phyloP scores from a whole-genome alignment of 2,113 vertebrate genomes.

The Petrocephalus zakoni region DNA sequence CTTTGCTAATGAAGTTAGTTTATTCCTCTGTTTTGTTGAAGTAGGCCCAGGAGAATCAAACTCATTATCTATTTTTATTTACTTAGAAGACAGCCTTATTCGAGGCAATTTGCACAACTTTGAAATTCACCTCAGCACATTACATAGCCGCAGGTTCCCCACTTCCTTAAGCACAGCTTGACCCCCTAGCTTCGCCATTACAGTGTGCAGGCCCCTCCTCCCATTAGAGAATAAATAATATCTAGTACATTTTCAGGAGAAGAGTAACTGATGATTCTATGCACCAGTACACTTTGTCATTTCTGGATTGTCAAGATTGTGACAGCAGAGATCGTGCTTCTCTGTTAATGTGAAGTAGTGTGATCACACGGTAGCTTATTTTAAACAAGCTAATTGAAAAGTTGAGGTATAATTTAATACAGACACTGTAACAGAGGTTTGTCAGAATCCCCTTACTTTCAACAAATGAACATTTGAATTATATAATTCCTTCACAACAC shows the following conservation, averaged over 20 bases:
- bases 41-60: constrained; percentile 13
- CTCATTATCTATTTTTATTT: constrained; percentile 21
- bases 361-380: background rate
- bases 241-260: background rate
- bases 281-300: background rate
- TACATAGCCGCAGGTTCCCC: background rate
- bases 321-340: background rate
- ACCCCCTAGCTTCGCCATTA: background rate
- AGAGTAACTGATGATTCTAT: background rate
- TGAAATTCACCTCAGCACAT: background rate
- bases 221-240: background rate
- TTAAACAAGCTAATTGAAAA: background rate
- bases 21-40: constrained; percentile 17
- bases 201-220: background rate
- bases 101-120: background rate
- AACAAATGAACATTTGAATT: background rate
- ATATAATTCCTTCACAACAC: background rate
- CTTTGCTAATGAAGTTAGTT: constrained; percentile 18
- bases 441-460: background rate
- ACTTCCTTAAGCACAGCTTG: constrained; percentile 1
- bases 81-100: constrained; percentile 16
- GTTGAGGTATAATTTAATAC: background rate
- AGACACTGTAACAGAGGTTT: background rate
- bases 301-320: background rate
- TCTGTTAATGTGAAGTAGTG: background rate